These are phyloP conservation scores for Strix aluco DNA, from an alignment of 2,113 vertebrate species.

Conservation along the genomic window DNA sequence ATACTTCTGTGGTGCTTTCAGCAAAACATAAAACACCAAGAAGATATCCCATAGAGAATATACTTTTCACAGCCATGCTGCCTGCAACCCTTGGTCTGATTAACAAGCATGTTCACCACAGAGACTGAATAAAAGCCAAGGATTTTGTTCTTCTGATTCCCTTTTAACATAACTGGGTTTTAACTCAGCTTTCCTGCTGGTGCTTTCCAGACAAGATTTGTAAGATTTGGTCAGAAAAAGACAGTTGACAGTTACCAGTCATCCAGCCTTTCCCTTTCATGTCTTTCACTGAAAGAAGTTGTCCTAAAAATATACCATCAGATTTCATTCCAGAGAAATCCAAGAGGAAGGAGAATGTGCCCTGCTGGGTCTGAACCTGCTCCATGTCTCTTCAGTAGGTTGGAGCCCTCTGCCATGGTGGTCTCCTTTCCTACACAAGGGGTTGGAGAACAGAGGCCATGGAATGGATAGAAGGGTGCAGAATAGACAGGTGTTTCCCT, in stretches of 20 bases:
- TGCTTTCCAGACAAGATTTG: slow-evolving; percentile 24
- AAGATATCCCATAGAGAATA: neutral
- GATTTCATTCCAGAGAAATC: neutral
- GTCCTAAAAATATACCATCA: neutral
- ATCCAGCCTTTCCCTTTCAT: neutral
- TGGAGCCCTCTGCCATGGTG: neutral
- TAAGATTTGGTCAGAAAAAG: neutral
- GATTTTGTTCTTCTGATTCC: slow-evolving; percentile 18
- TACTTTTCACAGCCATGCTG: slow-evolving; percentile 21
- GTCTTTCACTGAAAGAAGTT: neutral
- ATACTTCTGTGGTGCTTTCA: slow-evolving; percentile 28
- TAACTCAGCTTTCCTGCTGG: slow-evolving; percentile 7
- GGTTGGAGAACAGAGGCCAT: neutral
- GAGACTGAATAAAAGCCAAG: slow-evolving; percentile 21
- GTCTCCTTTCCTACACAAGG: neutral
- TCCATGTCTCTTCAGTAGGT: neutral
- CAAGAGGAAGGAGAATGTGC: neutral
- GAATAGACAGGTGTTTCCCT: neutral
- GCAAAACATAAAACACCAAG: slow-evolving; percentile 16
- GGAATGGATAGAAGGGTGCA: neutral
- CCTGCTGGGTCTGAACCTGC: neutral
- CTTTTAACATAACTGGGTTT: slow-evolving; percentile 9
- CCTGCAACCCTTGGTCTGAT: slow-evolving; percentile 7
- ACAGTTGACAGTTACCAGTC: neutral
- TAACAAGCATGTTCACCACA: neutral